Conservation (phyloP, 2,113 vertebrate species). For the Chascanopsetta lugubris region DNA sequence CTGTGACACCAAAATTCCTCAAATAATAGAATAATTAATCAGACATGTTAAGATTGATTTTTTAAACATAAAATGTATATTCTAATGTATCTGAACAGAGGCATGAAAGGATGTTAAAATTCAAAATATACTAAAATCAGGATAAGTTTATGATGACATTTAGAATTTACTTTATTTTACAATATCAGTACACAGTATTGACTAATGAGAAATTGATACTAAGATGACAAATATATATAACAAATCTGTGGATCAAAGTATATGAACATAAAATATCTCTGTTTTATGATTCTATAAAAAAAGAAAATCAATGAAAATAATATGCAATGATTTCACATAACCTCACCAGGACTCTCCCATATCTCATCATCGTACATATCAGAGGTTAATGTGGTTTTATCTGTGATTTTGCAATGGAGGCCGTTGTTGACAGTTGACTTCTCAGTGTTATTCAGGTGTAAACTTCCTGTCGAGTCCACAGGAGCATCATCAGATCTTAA, state of each 20-base stretch:
- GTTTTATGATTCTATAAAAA: constrained; percentile 6
- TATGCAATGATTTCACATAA: constrained; percentile 17
- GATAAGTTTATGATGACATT: not conserved
- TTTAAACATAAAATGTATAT: not conserved
- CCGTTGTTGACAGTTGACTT: constrained; percentile 10
- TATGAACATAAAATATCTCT: not conserved
- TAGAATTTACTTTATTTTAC: constrained; percentile 32
- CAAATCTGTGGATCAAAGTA: too few species aligned
- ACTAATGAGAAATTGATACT: too few species aligned
- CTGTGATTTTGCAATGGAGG: not conserved
- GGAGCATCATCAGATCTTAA: not conserved
- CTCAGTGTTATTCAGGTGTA: too few species aligned
- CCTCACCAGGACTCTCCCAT: constrained; percentile 56
- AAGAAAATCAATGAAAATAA: not conserved
- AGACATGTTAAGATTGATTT: not conserved
- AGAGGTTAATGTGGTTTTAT: constrained; percentile 4
- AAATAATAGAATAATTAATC: not conserved
- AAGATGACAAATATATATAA: not conserved
- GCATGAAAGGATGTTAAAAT: too few species aligned
- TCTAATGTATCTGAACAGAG: not conserved
- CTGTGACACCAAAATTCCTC: too few species aligned
- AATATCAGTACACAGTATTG: not conserved
- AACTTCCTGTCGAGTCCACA: not conserved
- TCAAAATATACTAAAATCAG: too few species aligned
- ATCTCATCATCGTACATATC: constrained; percentile 70